Evolutionary conservation across 2,888 invertebrate genomes (phyloP).

Genomic region (Sycophila texana): DNA sequence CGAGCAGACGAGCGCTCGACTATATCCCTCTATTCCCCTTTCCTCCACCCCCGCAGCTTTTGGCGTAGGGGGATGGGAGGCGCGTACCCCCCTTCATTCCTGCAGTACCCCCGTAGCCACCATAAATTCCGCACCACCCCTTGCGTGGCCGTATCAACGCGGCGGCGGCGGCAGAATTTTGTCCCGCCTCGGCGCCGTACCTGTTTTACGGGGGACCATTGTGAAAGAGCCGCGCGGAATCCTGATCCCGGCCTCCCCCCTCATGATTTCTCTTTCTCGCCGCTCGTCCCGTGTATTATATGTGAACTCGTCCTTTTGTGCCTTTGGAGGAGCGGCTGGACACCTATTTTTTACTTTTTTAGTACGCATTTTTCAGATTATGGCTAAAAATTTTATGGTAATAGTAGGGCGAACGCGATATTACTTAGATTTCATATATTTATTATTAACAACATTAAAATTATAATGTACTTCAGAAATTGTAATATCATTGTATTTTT

Average conservation of each 20-base stretch:
- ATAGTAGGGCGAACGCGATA: too few species aligned
- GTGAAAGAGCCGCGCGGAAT: slow-evolving; percentile 56
- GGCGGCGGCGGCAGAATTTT: slow-evolving; percentile 49
- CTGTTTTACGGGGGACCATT: slow-evolving; percentile 65
- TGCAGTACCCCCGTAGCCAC: slow-evolving; percentile 60
- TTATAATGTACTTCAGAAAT: too few species aligned
- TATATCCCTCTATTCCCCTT: background rate
- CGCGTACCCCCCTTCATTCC: slow-evolving; percentile 61
- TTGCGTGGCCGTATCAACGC: slow-evolving; percentile 61
- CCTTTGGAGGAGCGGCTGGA: slow-evolving; percentile 2
- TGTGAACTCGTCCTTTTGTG: slow-evolving; percentile 37
- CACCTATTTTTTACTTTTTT: too few species aligned
- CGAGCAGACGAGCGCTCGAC: slow-evolving; percentile 11
- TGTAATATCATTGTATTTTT: too few species aligned
- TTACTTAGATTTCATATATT: too few species aligned
- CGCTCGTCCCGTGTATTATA: slow-evolving; percentile 46
- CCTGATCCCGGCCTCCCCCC: slow-evolving; percentile 41
- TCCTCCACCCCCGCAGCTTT: too few species aligned
- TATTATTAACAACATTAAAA: too few species aligned
- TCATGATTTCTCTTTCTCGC: slow-evolving; percentile 46
- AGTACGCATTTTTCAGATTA: too few species aligned
- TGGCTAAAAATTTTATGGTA: too few species aligned
- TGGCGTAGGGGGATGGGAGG: background rate
- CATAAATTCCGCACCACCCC: slow-evolving; percentile 66
- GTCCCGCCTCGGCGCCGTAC: slow-evolving; percentile 56